Percentiles rank a stretch among this genome's conserved stretches.
Conservation (phyloP, 2,113 vertebrate species). For the Phycodurus eques region DNA sequence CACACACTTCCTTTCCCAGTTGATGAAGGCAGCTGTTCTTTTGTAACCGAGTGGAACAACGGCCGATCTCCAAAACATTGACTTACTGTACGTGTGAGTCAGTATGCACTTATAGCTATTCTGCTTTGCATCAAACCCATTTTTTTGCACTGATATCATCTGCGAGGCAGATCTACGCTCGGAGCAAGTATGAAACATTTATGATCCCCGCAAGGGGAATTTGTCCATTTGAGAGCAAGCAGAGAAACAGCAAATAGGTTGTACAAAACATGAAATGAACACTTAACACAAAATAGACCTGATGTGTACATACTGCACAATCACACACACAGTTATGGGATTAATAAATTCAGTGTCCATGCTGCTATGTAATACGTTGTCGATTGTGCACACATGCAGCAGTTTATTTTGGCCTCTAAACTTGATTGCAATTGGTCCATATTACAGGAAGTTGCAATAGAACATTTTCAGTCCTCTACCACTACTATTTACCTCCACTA, state of each 20-base stretch:
- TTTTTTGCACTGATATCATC: constrained; percentile 19
- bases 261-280: not conserved
- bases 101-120: not conserved
- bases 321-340: not conserved
- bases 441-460: not conserved
- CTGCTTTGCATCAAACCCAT: constrained; percentile 22
- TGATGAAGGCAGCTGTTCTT: not conserved
- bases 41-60: not conserved
- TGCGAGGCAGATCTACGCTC: constrained; percentile 23
- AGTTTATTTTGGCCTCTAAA: not conserved
- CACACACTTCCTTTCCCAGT: constrained; percentile 7
- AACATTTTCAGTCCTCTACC: too few relatives aligned
- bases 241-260: not conserved
- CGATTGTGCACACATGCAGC: not conserved
- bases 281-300: not conserved
- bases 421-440: not conserved
- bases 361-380: not conserved
- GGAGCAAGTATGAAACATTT: constrained; percentile 61
- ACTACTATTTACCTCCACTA: too few relatives aligned
- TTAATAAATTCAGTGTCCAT: not conserved
- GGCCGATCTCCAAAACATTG: not conserved
- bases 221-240: constrained; percentile 19
- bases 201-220: constrained; percentile 47
- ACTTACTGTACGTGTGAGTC: not conserved
- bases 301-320: too few relatives aligned